Base-by-base conservation (phyloP, 2,888 invertebrate genomes). In the Barypeithes pellucidus region DNA sequence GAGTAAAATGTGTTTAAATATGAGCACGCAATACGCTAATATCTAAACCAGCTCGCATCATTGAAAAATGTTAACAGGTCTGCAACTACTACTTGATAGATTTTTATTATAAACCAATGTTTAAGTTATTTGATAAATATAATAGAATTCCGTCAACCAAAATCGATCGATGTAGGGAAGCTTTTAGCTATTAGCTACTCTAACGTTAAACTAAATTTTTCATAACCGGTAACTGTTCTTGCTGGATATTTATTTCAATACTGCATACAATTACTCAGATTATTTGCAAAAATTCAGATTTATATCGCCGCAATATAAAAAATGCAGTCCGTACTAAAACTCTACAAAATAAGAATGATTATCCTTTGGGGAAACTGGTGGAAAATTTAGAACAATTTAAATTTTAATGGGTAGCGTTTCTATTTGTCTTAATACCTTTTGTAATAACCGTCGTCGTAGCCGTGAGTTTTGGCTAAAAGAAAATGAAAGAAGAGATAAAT, bases 321-420 rank as follows among this genome's bases (percentile, higher is more conserved):
- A 22, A 9, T 45, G 45, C 45, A 62, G 16, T 16, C 14, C 47
- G 11, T 62, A 39, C 33, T 14, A 65, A 33, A 36, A 45, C 43
- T 59, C 33, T 18, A 18, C 45, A 41, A 59, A 67, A 59, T 22
- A 43, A 59, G 47, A 67, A 47, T 47, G 47, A 67, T 59, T 57
- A 33, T n/a, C 47, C 67, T 43, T 45, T 39, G 39, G 57, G 24
- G 20, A 45, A 67, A 33, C 20, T 29, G 59, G 43, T 36, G 24
- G 43, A 24, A 33, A 67, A 59, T 67, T 67, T 29, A 47, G 59
- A 47, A 59, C 67, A 67, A 67, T 67, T 67, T 67, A 57, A 67
- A 67, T 67, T 67, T 67, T 67, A 67, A 59, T 67, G 67, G 57
- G 45, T 45, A 45, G 57, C 67, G 43, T 59, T 67, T 67, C 57